Base-by-base conservation (phyloP, 2,888 invertebrate species). In the Eurois occulta region DNA sequence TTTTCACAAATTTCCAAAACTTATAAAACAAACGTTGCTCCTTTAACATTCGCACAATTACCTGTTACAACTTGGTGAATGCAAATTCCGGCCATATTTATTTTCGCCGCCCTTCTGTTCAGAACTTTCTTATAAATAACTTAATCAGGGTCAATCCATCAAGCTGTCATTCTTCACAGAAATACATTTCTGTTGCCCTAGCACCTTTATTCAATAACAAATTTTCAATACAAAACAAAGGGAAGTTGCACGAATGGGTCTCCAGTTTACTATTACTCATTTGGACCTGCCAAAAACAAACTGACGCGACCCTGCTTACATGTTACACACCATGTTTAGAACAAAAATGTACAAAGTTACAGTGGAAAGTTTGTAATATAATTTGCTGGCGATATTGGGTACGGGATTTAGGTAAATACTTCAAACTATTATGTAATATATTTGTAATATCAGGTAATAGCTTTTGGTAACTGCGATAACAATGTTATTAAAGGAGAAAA, bases 131-230 rank as follows among this genome's bases (percentile, higher is more conserved):
- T 88, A 77, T 88, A 90, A 88, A 91, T 91, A 90, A 91, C 90
- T 88, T 91, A 91, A 93, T 93, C 91, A 91, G 88, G 86, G 86
- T 89, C 91, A 90, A 93, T 93, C 93, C 91, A 93, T 93, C 93
- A 93, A 90, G 87, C 91, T 93, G 93, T 92, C 93, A 90, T 91
- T 88, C 84, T 86, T 87, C 88, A 90, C 83, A 87, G 88, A 88
- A 91, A 91, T 91, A 91, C 90, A 91, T 91, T 91, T 87, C 87
- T 88, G 89, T 85, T 86, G 83, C 83, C 81, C 65, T 77, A 77
- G 80, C 87, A 91, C 90, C 90, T 89, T 89, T 89, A 90, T 89
- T 87, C 88, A 86, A 88, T 91, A 90, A 88, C 86, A 86, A 90
- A 88, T 90, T 90, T 88, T 89, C 87, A 87, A 87, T 87, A 90